Base-by-base conservation (phyloP, 2,888 invertebrate genomes). In the Patella depressa region DNA sequence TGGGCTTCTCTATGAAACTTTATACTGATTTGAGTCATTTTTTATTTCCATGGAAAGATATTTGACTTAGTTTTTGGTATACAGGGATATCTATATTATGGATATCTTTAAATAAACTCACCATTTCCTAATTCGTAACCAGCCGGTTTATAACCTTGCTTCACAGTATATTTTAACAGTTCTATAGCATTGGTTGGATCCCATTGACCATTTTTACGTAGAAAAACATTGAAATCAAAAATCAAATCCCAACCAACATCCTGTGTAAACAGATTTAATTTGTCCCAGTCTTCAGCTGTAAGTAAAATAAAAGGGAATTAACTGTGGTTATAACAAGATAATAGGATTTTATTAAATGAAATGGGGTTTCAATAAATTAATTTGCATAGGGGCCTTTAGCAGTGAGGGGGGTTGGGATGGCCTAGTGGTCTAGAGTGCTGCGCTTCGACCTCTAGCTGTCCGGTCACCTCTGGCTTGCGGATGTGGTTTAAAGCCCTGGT, bases 141-240 rank as follows among this genome's bases (percentile, higher is more conserved):
- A 72, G 87, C 88, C 24, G 90, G 79, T 45, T 82, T 84, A 72
- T 87, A 93, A 59, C 93, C 92, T 80, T 93, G 87, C 82, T 93
- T 24, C 24, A 24, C 92, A 0, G 95, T 94, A 89, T 94, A 95
- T 29, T 93, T 89, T 72, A 96, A 92, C 34, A 96, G 91, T 74
- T 93, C 91, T 80, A 92, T 92, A 7, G 95, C 95, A 92, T 96
- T 96, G 34, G 91, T 90, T 53, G 93, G 92, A 90, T 95, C 93
- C 96, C 96, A 96, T 0, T 93, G 93, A 80, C 93, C 92, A 17
- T 86, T 82, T 79, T 93, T 92, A 80, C 96, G 93, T 14, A 94
- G 90, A 65, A 96, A 92, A 24, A 93, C 93, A 91, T 96, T 96
- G 15, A 96, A 92, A 87, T 94, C 94, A 90, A 95, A 96, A 74